Conservation (phyloP, 2,113 vertebrate species). For the Vimba vimba region DNA sequence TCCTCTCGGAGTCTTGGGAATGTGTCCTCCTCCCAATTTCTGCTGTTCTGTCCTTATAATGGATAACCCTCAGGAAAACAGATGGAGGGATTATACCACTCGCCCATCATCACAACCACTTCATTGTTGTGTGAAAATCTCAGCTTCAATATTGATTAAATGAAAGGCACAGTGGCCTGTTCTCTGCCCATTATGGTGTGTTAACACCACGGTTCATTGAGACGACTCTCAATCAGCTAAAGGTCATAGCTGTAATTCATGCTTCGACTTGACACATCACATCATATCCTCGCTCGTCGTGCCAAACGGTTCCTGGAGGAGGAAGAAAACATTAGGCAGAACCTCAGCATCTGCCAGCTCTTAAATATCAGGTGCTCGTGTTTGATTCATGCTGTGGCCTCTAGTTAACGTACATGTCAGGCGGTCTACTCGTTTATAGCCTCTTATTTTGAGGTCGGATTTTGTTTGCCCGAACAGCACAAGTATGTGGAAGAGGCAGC, state of each 20-base stretch:
- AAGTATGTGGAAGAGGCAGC: slow-evolving; percentile 64
- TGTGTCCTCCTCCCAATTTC: not conserved
- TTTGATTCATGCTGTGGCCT: slow-evolving; percentile 69
- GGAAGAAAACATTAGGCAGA: slow-evolving; percentile 9
- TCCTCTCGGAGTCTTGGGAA: not conserved
- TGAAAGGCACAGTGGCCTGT: not conserved
- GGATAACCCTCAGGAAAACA: not conserved
- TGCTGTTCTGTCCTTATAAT: not conserved
- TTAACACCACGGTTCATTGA: slow-evolving; percentile 22
- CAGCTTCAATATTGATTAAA: not conserved
- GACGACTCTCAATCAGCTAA: not conserved
- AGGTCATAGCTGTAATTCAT: slow-evolving; percentile 26
- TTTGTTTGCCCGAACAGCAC: slow-evolving; percentile 66
- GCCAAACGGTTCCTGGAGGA: slow-evolving; percentile 46
- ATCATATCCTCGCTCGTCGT: slow-evolving; percentile 20
- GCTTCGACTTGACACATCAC: slow-evolving; percentile 24
- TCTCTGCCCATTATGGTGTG: not conserved
- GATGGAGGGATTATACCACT: not conserved
- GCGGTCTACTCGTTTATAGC: slow-evolving; percentile 67
- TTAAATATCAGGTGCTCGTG: slow-evolving; percentile 71
- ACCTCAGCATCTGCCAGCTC: slow-evolving; percentile 48
- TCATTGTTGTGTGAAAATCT: not conserved
- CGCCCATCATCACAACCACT: not conserved
- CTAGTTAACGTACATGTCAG: slow-evolving; percentile 69
- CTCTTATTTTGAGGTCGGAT: slow-evolving; percentile 68